phyloP scores from a whole-genome alignment of 1,140 invertebrate species.

The honey bee (Apis mellifera) region Amel_HAv3.1 CM009931.2:12309001-12309500 shows the following conservation, averaged over 20 bases:
- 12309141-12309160: neutral
- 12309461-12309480: neutral
- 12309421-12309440: neutral
- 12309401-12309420: neutral
- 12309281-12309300: neutral
- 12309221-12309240: conserved; percentile 70
- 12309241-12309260: conserved; percentile 49
- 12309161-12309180: conserved; percentile 10
- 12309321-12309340: neutral
- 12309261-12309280: conserved; percentile 1
- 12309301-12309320: neutral
- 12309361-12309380: neutral
- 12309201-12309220: conserved; percentile 67
- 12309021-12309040: no score
- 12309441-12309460: neutral
- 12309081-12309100: no score
- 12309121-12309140: neutral
- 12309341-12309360: neutral
- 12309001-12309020: no score
- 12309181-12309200: conserved; percentile 16
- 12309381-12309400: conserved; percentile 26
- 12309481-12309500: neutral
- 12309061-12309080: no score
- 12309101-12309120: no score
- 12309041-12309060: no score